Evolutionary conservation across 2,113 vertebrate species (phyloP).

Genomic region (Petaurus breviceps): DNA sequence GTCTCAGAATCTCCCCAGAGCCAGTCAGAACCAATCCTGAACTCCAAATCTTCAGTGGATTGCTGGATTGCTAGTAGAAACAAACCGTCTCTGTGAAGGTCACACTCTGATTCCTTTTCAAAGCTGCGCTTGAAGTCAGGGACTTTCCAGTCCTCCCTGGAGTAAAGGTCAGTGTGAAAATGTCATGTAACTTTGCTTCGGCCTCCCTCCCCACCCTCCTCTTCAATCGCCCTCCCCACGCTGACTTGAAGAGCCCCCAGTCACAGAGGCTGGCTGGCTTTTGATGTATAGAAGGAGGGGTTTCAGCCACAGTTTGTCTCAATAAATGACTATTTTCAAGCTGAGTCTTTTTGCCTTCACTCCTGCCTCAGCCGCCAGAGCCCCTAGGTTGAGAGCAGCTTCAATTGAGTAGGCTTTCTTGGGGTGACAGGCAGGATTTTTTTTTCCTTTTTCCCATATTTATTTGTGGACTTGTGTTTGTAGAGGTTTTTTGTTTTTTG

Average conservation of each 20-base stretch:
- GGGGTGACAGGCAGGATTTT: not conserved
- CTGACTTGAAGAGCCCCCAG: not conserved
- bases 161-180: constrained; percentile 53
- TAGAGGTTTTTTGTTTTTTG: not conserved
- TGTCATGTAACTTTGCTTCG: constrained; percentile 11
- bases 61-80: not conserved
- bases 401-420: not conserved
- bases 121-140: constrained; percentile 48
- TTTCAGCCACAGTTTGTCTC: not conserved
- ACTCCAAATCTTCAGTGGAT: not conserved
- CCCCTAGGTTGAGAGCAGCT: not conserved
- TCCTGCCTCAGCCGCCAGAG: not conserved
- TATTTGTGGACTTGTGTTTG: not conserved
- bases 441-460: not conserved
- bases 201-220: constrained; percentile 42
- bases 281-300: not conserved
- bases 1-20: not conserved
- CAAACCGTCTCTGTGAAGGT: constrained; percentile 22
- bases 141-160: not conserved
- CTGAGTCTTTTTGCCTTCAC: not conserved
- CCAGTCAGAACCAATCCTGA: constrained; percentile 5
- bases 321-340: not conserved
- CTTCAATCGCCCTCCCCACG: not conserved
- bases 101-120: constrained; percentile 36
- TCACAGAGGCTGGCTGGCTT: not conserved